These are phyloP conservation scores for Progne subis DNA, from an alignment of 2,113 vertebrate species.

Conservation along the genomic window DNA sequence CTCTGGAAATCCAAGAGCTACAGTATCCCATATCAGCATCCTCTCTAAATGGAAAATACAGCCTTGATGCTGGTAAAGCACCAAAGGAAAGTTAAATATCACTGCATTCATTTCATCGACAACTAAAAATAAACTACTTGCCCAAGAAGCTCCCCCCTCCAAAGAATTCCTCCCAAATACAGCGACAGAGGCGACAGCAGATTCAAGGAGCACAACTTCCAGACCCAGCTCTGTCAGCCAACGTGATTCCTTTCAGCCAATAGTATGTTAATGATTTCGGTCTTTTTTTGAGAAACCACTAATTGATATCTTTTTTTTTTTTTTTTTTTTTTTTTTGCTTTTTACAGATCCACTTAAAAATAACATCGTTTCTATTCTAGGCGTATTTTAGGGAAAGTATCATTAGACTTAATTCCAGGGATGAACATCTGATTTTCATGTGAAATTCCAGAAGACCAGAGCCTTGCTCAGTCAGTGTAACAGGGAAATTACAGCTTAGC, in stretches of 20 bases:
- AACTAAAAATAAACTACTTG: neutral
- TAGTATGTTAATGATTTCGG: neutral
- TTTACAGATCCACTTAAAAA: conserved; percentile 4
- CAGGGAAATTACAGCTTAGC: neutral
- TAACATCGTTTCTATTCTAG: neutral
- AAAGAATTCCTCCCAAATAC: neutral
- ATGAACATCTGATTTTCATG: neutral
- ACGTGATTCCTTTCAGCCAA: neutral
- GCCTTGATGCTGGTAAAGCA: neutral
- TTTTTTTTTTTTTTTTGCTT: neutral
- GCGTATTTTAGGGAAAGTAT: neutral
- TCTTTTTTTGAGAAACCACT: neutral
- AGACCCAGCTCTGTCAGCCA: neutral
- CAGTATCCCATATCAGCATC: neutral
- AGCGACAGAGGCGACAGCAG: neutral
- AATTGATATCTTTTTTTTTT: conserved; percentile 1
- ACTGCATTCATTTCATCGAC: neutral
- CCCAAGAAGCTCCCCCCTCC: neutral
- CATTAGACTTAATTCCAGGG: neutral
- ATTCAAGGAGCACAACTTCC: neutral
- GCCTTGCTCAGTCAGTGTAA: neutral
- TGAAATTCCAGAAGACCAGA: neutral
- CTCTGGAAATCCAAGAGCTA: neutral
- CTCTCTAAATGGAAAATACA: neutral
- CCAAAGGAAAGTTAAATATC: neutral